A percentile compares a stretch with the other conserved stretches of the same genome.
Evolutionary conservation across 1,140 invertebrate genomes (phyloP).

Genomic region (Marisa cornuarietis): DNA sequence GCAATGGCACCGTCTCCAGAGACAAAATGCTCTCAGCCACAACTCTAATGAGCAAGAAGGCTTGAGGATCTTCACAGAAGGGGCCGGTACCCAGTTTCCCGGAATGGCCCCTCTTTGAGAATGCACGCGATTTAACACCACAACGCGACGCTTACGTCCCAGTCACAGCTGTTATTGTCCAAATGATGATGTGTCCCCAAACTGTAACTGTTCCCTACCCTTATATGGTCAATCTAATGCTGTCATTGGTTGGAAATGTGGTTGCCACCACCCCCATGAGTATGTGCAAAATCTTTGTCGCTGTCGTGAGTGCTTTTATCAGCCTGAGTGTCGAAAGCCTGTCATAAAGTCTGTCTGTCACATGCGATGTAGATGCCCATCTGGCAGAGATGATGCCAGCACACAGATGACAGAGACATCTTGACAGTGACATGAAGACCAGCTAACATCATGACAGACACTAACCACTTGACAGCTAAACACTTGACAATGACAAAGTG

Average conservation of each 20-base stretch:
- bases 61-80: constrained; percentile 5
- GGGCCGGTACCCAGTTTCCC: not conserved
- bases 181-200: not conserved
- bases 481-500: constrained; percentile 38
- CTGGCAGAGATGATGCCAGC: constrained; percentile 5
- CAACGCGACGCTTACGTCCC: not conserved
- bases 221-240: not conserved
- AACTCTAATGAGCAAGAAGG: not conserved
- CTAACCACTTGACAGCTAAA: not conserved
- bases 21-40: not conserved
- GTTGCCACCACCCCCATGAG: constrained; percentile 25
- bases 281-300: constrained; percentile 26
- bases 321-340: not conserved
- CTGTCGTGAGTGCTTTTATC: constrained; percentile 26
- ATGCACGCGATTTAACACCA: constrained; percentile 10
- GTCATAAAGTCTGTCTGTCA: not conserved
- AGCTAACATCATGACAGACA: constrained; percentile 26
- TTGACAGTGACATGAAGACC: constrained; percentile 22
- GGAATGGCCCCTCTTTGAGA: not conserved
- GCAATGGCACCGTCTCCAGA: not conserved
- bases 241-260: constrained; percentile 23
- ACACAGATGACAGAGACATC: constrained; percentile 1
- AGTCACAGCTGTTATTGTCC: constrained; percentile 14
- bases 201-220: constrained; percentile 12
- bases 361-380: not conserved